A percentile compares a stretch with the other conserved stretches of the same genome.
These are phyloP conservation scores for Pholis gunnellus DNA, from an alignment of 2,113 vertebrate genomes.

Conservation along the genomic window DNA sequence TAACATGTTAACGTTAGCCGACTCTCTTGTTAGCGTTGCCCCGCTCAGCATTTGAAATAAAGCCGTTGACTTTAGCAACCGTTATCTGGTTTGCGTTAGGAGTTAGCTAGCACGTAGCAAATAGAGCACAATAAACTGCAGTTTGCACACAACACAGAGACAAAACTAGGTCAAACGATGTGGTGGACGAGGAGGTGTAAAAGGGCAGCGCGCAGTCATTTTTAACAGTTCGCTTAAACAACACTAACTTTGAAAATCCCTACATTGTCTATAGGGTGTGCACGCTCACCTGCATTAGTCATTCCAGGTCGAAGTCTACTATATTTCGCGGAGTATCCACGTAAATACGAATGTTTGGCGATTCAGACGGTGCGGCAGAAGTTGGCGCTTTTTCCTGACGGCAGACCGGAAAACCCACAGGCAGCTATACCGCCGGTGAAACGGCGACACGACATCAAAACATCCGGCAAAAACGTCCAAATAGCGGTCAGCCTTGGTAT, in stretches of 20 bases:
- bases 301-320: conserved; percentile 3
- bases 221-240: conserved; percentile 10
- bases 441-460: neutral
- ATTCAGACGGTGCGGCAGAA: conserved; percentile 55
- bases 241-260: neutral
- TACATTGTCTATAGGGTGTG: fast-evolving
- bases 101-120: fast-evolving
- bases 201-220: conserved; percentile 46
- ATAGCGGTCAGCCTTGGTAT: neutral
- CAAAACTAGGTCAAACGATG: conserved; percentile 62
- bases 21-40: neutral
- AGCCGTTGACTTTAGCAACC: neutral
- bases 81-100: fast-evolving
- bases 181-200: conserved; percentile 50
- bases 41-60: neutral
- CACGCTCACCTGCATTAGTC: conserved; percentile 54
- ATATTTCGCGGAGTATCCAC: conserved; percentile 10
- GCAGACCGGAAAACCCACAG: conserved; percentile 41
- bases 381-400: conserved; percentile 86
- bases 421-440: conserved; percentile 32
- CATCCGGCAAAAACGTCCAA: neutral
- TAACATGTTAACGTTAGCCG: conserved; percentile 45
- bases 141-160: conserved; percentile 4
- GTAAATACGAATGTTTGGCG: conserved; percentile 13
- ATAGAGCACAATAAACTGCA: neutral